Evolutionary conservation across 2,113 vertebrate species (phyloP), one percentile per base, ranked within the genome.

Genomic region (Amblyornis subalaris): DNA sequence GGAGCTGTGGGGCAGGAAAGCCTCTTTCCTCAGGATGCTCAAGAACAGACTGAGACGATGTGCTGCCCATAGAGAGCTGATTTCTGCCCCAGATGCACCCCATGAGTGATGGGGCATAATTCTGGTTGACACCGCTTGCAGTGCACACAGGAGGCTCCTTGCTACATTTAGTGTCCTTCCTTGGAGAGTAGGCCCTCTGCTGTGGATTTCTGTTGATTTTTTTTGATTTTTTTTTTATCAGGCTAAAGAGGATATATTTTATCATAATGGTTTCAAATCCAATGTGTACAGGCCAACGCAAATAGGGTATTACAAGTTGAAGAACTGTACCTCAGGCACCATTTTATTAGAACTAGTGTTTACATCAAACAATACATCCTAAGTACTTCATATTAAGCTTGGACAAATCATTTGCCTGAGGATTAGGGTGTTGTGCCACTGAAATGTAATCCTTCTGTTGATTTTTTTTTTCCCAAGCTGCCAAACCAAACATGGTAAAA

Each of bases 401-500:
- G 98, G 99, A 99, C 99, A 99, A 99, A 99, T 99, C 98, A 99
- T 99, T 99, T 99, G 99, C 99, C 99, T 98, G 98, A 98, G 99
- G 99, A 99, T 99, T 98, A 98, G 98, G 98, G 98, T 99, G 98
- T 97, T 98, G 98, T 98, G 98, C 98, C 98, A 98, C 98, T 99
- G 98, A 99, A 99, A 99, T 97, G 97, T 98, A 99, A 99, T 99
- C 98, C 98, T 98, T 98, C 98, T 98, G 98, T 98, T 98, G 98
- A 98, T 98, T 98, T 86, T 98, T 98, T 98, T 98, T 98, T 98
- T 98, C 98, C 45, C 54, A 97, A 98, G 98, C 98, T 98, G 98
- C 98, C 98, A 99, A 99, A 98, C 97, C 97, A 99, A 99, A 99
- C 98, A 98, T 97, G 98, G 98, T 98, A 98, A 98, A 99, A 99